These are phyloP conservation scores for Poeciliopsis infans DNA, from an alignment of 2,797 vertebrate genomes.

Conservation along the genomic window DNA sequence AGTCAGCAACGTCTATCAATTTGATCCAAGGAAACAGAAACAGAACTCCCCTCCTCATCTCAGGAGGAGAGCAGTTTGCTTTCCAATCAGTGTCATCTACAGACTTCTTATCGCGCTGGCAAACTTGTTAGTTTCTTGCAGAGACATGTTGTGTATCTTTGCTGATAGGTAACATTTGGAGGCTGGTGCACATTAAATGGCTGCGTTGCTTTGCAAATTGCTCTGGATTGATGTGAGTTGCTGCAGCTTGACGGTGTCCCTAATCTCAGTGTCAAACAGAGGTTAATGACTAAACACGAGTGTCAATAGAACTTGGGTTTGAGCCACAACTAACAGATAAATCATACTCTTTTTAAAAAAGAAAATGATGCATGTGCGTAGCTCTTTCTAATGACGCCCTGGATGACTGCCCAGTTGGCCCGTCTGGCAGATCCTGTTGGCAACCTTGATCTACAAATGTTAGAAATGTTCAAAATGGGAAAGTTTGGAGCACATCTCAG, in stretches of 20 bases:
- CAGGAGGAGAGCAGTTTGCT: no score
- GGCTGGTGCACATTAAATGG: neutral
- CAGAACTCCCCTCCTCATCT: no score
- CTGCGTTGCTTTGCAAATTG: neutral
- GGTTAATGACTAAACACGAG: neutral
- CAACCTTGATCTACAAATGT: neutral
- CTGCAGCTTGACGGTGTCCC: neutral
- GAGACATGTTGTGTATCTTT: neutral
- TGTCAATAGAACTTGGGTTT: neutral
- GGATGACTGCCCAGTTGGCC: neutral
- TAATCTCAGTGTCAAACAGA: neutral
- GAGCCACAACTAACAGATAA: neutral
- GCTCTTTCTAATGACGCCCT: neutral
- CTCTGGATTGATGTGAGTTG: neutral
- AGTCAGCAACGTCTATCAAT: neutral
- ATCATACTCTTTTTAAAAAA: no score
- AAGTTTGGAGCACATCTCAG: neutral
- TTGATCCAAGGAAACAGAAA: neutral
- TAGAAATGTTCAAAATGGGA: neutral
- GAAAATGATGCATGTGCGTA: neutral
- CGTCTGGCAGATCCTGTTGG: neutral
- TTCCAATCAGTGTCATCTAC: no score
- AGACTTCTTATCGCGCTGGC: neutral
- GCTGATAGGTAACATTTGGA: neutral
- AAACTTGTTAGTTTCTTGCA: neutral